phyloP scores from a whole-genome alignment of 2,797 vertebrate genomes.

The Florisuga fusca region DNA sequence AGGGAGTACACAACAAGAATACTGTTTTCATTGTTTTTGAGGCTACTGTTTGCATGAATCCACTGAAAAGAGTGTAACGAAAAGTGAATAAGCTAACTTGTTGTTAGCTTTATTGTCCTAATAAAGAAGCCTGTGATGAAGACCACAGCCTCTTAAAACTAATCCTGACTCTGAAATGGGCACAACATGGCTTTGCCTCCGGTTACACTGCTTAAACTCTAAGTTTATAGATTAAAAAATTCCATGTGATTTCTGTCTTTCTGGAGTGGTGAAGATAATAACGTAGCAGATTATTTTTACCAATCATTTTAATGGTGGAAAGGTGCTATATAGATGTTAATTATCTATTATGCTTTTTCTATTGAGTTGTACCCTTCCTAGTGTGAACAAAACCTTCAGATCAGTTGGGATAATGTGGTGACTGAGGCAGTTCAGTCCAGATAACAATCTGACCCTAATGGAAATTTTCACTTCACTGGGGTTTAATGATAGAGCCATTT shows the following conservation, averaged over 20 bases:
- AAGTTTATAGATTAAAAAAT: neutral
- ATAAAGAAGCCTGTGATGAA: neutral
- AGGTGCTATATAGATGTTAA: neutral
- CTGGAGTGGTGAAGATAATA: neutral
- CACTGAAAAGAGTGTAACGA: neutral
- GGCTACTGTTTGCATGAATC: neutral
- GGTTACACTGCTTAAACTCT: neutral
- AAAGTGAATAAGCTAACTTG: neutral
- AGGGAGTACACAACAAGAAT: neutral
- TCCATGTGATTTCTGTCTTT: neutral
- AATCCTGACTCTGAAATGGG: neutral
- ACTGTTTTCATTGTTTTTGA: neutral
- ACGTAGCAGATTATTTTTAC: neutral
- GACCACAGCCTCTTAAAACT: neutral
- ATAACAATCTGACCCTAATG: neutral
- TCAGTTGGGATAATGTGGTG: neutral
- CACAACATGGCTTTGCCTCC: neutral
- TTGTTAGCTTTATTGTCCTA: neutral
- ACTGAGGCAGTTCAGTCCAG: neutral
- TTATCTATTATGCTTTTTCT: neutral
- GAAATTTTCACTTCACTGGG: neutral
- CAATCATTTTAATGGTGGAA: neutral
- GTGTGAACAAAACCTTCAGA: neutral
- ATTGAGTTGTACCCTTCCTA: neutral
- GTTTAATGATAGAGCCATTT: neutral